A percentile compares a stretch with the other conserved stretches of the same genome.
Evolutionary conservation across 1,140 invertebrate genomes (phyloP).

Genomic region (Eueides isabella): DNA sequence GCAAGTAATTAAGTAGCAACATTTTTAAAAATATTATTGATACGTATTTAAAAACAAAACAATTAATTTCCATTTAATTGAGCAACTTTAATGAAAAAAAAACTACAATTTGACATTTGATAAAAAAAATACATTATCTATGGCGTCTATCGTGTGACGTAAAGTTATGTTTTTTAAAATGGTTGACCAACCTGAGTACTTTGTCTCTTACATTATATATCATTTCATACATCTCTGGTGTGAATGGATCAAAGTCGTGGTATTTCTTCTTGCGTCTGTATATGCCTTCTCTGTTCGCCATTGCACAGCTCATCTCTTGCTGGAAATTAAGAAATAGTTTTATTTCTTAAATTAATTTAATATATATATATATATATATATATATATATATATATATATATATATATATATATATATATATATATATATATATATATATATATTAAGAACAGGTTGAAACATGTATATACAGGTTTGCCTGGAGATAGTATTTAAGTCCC

Average conservation of each 20-base stretch:
- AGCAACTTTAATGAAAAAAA: neutral
- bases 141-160: neutral
- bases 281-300: constrained; percentile 86
- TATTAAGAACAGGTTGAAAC: too few relatives aligned
- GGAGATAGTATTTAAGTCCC: too few relatives aligned
- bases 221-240: constrained; percentile 82
- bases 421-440: too few relatives aligned
- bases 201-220: constrained; percentile 75
- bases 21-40: too few relatives aligned
- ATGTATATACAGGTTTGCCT: too few relatives aligned
- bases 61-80: neutral
- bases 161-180: constrained; percentile 24
- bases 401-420: neutral
- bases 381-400: constrained; percentile 7
- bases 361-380: constrained; percentile 5
- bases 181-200: constrained; percentile 69
- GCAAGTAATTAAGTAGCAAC: too few relatives aligned
- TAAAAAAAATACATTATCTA: neutral
- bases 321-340: constrained; percentile 39
- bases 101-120: neutral
- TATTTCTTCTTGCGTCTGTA: constrained; percentile 86
- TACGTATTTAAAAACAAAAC: too few relatives aligned
- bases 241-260: constrained; percentile 87
- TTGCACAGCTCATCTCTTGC: constrained; percentile 83
- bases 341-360: too few relatives aligned